Conservation (phyloP, 2,888 invertebrate genomes). For the Volucella bombylans region DNA sequence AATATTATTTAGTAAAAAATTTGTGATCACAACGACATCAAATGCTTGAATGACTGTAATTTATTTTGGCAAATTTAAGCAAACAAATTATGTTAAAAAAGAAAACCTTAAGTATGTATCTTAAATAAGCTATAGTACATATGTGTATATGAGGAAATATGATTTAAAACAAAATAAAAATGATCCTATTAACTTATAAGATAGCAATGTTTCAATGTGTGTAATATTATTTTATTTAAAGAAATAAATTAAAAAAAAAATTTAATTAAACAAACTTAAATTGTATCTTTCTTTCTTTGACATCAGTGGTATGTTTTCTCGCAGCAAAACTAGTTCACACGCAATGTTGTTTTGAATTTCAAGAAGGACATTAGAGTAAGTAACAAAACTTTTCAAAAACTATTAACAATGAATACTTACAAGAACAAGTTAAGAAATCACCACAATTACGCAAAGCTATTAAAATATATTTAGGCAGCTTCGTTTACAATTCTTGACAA, state of each 20-base stretch:
- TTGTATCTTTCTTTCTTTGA: neutral
- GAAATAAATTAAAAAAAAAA: slow-evolving; percentile 20
- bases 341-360: too few species aligned
- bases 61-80: slow-evolving; percentile 25
- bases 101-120: neutral
- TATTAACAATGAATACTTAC: too few species aligned
- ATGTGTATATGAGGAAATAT: neutral
- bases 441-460: too few species aligned
- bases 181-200: slow-evolving; percentile 68
- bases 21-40: slow-evolving; percentile 53
- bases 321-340: neutral
- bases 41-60: slow-evolving; percentile 48
- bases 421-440: too few species aligned
- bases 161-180: slow-evolving; percentile 17
- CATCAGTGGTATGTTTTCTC: neutral
- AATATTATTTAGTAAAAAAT: slow-evolving; percentile 23
- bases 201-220: slow-evolving; percentile 58
- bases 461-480: too few species aligned
- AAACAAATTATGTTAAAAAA: slow-evolving; percentile 14
- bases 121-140: slow-evolving; percentile 1
- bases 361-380: too few species aligned
- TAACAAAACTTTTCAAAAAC: too few species aligned
- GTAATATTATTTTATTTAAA: slow-evolving; percentile 62
- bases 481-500: too few species aligned
- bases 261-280: neutral